These are phyloP conservation scores for Echinometra lucunter DNA, from an alignment of 53 echinoderm and acorn worm genomes.

Conservation along the genomic window DNA sequence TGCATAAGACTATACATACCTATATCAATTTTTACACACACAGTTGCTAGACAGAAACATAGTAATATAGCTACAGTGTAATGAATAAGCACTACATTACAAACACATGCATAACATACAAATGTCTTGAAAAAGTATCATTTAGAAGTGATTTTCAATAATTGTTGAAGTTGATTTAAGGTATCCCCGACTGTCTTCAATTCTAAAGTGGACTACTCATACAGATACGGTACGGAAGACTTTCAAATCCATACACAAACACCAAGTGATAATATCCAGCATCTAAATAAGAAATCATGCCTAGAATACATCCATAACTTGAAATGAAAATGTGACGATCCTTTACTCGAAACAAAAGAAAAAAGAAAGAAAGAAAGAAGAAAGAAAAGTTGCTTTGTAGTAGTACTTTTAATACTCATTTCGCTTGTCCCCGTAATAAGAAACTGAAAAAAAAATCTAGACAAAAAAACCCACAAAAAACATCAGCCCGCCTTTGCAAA, in stretches of 20 bases:
- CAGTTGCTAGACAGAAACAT: background rate
- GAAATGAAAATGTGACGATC: background rate
- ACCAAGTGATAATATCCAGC: background rate
- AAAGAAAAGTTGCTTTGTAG: too few species aligned
- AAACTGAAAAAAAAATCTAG: too few species aligned
- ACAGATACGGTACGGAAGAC: background rate
- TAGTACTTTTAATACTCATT: too few species aligned
- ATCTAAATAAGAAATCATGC: background rate
- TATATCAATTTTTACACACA: constrained; percentile 9
- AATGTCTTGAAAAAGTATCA: background rate
- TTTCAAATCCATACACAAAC: background rate
- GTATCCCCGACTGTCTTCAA: background rate
- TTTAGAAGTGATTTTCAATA: background rate
- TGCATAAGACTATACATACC: background rate
- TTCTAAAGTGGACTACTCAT: background rate
- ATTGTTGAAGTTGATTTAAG: too few species aligned
- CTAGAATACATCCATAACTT: background rate
- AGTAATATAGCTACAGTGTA: background rate
- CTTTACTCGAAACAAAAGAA: too few species aligned
- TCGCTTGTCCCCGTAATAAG: too few species aligned
- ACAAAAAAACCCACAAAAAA: too few species aligned
- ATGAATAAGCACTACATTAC: background rate
- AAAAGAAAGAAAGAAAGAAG: too few species aligned
- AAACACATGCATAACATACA: background rate
- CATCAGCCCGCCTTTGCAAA: background rate